phyloP scores from a whole-genome alignment of 2,113 vertebrate genomes.

The Sphyrna mokarran region DNA sequence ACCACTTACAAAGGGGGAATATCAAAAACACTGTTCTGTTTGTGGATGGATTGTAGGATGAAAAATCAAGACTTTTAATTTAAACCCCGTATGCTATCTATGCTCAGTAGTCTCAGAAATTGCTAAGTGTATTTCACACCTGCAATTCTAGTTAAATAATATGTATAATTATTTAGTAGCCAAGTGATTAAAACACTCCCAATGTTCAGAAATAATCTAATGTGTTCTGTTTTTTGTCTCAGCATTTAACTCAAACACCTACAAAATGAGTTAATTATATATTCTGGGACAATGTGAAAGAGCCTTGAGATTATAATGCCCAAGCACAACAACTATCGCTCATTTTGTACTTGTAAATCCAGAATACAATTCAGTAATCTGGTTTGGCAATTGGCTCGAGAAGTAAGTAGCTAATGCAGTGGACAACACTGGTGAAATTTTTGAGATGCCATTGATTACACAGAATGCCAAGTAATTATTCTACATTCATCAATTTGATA shows the following conservation, averaged over 20 bases:
- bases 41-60: too few relatives aligned
- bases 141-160: neutral
- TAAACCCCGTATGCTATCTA: too few relatives aligned
- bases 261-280: neutral
- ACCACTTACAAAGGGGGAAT: too few relatives aligned
- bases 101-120: neutral
- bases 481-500: neutral
- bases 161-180: neutral
- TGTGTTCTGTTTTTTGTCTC: neutral
- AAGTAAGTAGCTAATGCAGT: neutral
- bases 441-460: neutral
- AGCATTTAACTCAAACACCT: neutral
- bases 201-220: neutral
- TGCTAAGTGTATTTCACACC: neutral
- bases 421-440: neutral
- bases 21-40: too few relatives aligned
- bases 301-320: neutral
- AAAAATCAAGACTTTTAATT: too few relatives aligned
- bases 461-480: neutral
- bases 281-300: neutral
- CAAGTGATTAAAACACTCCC: neutral
- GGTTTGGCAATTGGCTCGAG: neutral
- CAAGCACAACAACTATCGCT: neutral
- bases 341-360: neutral
- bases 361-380: neutral